Evolutionary conservation across 2,113 vertebrate species (phyloP), one percentile per base, ranked within the genome.

Genomic region (Numenius arquata): DNA sequence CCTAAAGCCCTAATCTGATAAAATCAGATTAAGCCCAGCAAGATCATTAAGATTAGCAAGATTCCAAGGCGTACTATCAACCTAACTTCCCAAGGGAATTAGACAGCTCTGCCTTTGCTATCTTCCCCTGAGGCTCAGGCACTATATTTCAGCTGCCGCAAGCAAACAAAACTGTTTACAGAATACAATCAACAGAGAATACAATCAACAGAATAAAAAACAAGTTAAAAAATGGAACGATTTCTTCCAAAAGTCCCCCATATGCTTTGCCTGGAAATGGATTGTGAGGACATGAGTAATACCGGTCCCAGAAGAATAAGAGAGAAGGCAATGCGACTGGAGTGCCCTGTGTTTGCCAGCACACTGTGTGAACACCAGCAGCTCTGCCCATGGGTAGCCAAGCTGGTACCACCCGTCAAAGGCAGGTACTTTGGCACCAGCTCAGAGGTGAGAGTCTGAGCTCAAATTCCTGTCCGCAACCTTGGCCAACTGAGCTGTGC

Each of bases 351-450:
- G 1, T 47, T 34, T 71, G n/a, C 74, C 88, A 36, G 40, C 61
- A 38, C 0, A 0, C 16, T 55, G 53, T 15, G 0, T 15, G 26
- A 61, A 38, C 0, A 0, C 32, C 67, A 40, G 38, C 41, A 74
- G 76, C 68, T 74, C 89, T 89, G 47, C 55, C 72, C 58, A 7
- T 2, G n/a, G 66, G 36, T 52, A 65, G 62, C 76, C 8, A 8
- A 55, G 36, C 4, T 27, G 50, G 22, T 8, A 16, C 27, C 56
- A 59, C 36, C 45, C 27, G 32, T 20, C 34, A 27, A 30, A 43
- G 45, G 40, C 36, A 53, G 43, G 19, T 14, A 12, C 48, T 53
- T 26, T 5, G 47, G 36, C 18, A 36, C 15, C 50, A 74, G 65
- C 34, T 27, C 70, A 50, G 70, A 81, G 61, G 16, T 7, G 40